Evolutionary conservation across 2,797 vertebrate genomes (phyloP).

Genomic region (Lagorchestes hirsutus): DNA sequence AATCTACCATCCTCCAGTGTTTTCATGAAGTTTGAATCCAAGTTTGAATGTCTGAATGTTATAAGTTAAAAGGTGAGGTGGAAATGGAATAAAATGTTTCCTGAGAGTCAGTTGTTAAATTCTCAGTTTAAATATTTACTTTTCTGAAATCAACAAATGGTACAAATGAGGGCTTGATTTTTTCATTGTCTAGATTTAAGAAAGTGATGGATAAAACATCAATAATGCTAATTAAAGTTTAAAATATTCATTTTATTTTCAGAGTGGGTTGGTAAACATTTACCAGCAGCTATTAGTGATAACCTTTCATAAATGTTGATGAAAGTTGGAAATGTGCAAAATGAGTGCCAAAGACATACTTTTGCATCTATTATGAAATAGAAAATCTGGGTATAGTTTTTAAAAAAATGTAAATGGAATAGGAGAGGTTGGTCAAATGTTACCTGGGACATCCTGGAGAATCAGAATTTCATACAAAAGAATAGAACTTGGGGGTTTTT

Average conservation of each 20-base stretch:
- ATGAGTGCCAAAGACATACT: background rate
- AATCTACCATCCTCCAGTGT: background rate
- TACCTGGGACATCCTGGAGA: background rate
- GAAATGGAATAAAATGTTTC: background rate
- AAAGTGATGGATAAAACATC: background rate
- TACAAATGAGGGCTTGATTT: background rate
- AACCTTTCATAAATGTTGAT: background rate
- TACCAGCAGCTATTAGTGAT: background rate
- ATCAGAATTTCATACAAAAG: constrained; percentile 5
- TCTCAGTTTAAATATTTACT: background rate
- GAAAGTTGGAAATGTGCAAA: background rate
- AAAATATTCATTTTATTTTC: background rate
- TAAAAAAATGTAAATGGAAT: background rate
- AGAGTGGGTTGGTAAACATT: background rate
- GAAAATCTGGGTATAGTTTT: background rate
- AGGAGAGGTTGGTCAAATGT: background rate
- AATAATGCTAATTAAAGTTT: background rate
- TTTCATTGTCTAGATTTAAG: background rate
- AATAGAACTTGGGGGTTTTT: background rate
- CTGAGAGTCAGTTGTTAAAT: background rate
- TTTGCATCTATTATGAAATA: background rate
- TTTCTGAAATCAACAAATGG: background rate
- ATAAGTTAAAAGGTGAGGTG: background rate
- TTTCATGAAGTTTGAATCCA: background rate
- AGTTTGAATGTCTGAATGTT: background rate